Percentiles rank a stretch among this genome's conserved stretches.
phyloP scores from a whole-genome alignment of 2,113 vertebrate species.

The Orycteropus afer region DNA sequence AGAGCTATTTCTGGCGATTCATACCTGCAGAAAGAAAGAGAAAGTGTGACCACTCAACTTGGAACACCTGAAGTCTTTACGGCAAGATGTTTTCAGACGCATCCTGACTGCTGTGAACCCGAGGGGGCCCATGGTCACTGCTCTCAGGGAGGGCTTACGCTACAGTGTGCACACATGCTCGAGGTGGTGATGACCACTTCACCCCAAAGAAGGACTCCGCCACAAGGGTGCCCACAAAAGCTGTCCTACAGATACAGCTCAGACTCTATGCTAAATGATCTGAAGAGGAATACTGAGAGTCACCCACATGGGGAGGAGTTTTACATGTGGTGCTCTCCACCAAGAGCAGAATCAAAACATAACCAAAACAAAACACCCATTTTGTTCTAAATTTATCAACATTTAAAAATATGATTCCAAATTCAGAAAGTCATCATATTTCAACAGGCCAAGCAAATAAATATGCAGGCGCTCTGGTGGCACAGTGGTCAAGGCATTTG shows the following conservation, averaged over 20 bases:
- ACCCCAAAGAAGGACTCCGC: not conserved
- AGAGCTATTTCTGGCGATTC: slow-evolving; percentile 92
- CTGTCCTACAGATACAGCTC: too few species aligned
- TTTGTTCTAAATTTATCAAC: not conserved
- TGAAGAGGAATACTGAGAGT: too few species aligned
- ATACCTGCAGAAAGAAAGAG: slow-evolving; percentile 82
- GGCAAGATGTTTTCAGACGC: not conserved
- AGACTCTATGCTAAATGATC: too few species aligned
- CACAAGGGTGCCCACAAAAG: too few species aligned
- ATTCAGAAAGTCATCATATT: not conserved
- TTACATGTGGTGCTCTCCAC: not conserved
- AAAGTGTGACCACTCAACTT: not conserved
- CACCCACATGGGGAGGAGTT: not conserved
- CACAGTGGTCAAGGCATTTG: too few species aligned
- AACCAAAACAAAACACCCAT: not conserved
- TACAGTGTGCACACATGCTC: not conserved
- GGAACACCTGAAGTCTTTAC: not conserved
- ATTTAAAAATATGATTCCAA: not conserved
- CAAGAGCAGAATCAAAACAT: not conserved
- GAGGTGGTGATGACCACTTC: not conserved
- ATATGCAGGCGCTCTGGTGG: too few species aligned
- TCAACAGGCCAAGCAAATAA: not conserved
- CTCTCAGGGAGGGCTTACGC: not conserved
- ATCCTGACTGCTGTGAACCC: not conserved
- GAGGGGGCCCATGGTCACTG: not conserved